Conservation (phyloP, 64 coral and sea anemone genomes). For the Anthopleura sola region DNA sequence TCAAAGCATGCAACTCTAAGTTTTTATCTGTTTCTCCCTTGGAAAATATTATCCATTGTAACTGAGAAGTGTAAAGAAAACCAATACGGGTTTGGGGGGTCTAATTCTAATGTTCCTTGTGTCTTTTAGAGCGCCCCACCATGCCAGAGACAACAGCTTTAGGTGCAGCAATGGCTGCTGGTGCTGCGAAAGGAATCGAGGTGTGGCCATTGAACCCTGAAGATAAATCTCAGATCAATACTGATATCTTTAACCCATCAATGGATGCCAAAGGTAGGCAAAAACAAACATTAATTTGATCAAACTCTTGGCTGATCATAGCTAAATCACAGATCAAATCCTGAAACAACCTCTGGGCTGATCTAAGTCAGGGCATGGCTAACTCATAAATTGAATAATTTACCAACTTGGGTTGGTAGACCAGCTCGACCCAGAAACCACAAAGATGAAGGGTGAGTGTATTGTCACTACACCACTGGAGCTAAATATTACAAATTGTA, state of each 20-base stretch:
- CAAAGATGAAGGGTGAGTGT: no score
- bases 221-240: conserved; percentile 85
- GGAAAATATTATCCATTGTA: background rate
- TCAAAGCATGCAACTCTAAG: no score
- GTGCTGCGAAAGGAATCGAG: conserved; percentile 78
- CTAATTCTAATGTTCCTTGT: background rate
- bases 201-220: conserved; percentile 80
- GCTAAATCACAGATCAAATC: no score
- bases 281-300: background rate
- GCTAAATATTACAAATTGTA: no score
- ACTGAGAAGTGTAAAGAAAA: background rate
- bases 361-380: no score
- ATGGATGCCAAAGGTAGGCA: conserved; percentile 65
- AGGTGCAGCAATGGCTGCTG: conserved; percentile 94
- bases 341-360: no score
- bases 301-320: no score
- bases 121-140: conserved; percentile 74
- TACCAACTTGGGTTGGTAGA: no score
- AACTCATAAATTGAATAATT: no score
- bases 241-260: conserved; percentile 84
- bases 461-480: background rate
- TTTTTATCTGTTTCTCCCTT: background rate
- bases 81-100: no score
- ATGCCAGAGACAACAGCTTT: conserved; percentile 97
- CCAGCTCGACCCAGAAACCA: no score